Conservation (phyloP, 2,113 vertebrate genomes). For the Oryzias curvinotus region DNA sequence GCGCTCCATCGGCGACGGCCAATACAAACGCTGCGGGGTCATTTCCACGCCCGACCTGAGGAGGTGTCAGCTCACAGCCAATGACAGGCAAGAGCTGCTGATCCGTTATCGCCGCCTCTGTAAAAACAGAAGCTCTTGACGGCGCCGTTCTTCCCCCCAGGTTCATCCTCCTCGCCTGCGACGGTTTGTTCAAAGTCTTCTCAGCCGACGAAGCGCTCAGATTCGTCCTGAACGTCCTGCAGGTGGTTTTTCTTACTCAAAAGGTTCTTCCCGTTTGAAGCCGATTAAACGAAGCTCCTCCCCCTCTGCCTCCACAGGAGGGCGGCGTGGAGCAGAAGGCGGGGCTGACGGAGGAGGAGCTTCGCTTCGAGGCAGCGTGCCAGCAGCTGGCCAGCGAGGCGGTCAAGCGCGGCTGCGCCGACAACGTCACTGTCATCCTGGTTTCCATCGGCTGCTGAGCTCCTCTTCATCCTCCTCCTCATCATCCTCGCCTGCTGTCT, state of each 20-base stretch:
- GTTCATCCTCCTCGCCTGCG: slow-evolving; percentile 93
- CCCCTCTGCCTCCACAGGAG: slow-evolving; percentile 69
- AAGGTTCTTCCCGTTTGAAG: not conserved
- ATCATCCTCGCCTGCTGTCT: not conserved
- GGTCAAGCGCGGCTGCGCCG: slow-evolving; percentile 89
- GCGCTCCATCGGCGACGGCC: slow-evolving; percentile 94
- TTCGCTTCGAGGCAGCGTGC: slow-evolving; percentile 83
- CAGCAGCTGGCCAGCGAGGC: slow-evolving; percentile 90
- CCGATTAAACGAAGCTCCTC: too few relatives aligned
- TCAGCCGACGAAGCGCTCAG: slow-evolving; percentile 92
- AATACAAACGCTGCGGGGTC: slow-evolving; percentile 95
- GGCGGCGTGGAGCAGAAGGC: slow-evolving; percentile 74
- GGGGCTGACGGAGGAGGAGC: slow-evolving; percentile 72
- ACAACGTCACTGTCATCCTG: slow-evolving; percentile 94
- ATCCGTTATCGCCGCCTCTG: too few relatives aligned
- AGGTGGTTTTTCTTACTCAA: slow-evolving; percentile 64
- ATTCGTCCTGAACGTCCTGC: slow-evolving; percentile 85
- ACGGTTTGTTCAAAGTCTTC: slow-evolving; percentile 96
- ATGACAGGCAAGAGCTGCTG: slow-evolving; percentile 81
- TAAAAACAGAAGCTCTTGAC: too few relatives aligned
- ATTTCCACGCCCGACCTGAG: slow-evolving; percentile 91
- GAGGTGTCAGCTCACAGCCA: slow-evolving; percentile 86
- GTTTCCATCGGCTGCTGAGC: slow-evolving; percentile 83
- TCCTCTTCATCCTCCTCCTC: not conserved
- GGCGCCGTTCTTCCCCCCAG: slow-evolving; percentile 58